Evolutionary conservation across 2,797 vertebrate species (phyloP).

Genomic region (Anniella stebbinsi): DNA sequence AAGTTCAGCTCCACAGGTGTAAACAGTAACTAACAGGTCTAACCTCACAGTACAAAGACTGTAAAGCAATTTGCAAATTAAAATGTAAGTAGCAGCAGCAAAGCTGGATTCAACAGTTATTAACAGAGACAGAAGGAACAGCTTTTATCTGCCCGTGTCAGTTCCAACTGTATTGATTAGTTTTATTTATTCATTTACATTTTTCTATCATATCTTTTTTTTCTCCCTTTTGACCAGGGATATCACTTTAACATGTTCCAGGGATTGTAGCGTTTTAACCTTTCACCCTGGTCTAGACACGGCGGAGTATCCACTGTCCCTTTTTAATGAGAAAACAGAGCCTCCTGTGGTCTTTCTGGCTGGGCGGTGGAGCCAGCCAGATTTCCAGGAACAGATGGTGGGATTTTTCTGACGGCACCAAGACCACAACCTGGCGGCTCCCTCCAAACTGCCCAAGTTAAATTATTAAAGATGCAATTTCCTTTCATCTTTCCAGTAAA

Average conservation of each 20-base stretch:
- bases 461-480: conserved; percentile 82
- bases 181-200: conserved; percentile 59
- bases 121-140: conserved; percentile 1
- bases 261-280: conserved; percentile 75
- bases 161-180: conserved; percentile 66
- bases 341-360: conserved; percentile 68
- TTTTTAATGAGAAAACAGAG: conserved; percentile 69
- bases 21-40: not conserved
- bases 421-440: conserved; percentile 75
- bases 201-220: conserved; percentile 36
- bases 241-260: conserved; percentile 72
- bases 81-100: not conserved
- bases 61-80: not conserved
- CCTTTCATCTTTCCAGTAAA: conserved; percentile 79
- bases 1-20: not conserved
- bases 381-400: conserved; percentile 78
- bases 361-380: conserved; percentile 70
- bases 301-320: conserved; percentile 66
- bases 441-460: conserved; percentile 69
- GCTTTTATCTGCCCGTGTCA: conserved; percentile 50
- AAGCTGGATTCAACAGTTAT: not conserved
- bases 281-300: conserved; percentile 79
- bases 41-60: not conserved
- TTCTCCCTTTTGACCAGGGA: conserved; percentile 40
- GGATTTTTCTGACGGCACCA: conserved; percentile 63